These are phyloP conservation scores for Strigamia transsilvanica DNA, from an alignment of 2,888 invertebrate genomes.

Conservation along the genomic window DNA sequence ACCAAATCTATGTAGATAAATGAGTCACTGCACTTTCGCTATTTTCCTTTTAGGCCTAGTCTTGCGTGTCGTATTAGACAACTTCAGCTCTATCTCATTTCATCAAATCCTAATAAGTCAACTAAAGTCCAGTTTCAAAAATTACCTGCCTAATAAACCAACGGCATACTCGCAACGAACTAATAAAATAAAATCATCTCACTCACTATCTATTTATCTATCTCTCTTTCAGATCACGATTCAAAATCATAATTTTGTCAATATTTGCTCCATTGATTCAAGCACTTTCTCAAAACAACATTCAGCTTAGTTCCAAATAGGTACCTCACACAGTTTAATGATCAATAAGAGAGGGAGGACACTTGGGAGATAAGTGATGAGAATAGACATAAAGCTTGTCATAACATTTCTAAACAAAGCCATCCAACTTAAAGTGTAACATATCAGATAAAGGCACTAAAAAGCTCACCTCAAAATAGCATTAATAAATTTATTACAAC, in stretches of 20 bases:
- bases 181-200: neutral
- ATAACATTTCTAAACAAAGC: neutral
- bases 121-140: neutral
- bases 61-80: slow-evolving; percentile 3
- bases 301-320: neutral
- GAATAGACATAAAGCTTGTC: slow-evolving; percentile 24
- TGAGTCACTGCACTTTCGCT: slow-evolving; percentile 29
- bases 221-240: neutral
- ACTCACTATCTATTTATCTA: no score
- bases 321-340: slow-evolving; percentile 36
- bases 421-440: slow-evolving; percentile 5
- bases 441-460: neutral
- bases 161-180: neutral
- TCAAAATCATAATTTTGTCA: slow-evolving; percentile 11
- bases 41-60: neutral
- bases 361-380: slow-evolving; percentile 32
- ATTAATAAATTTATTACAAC: neutral
- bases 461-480: neutral
- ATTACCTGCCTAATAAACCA: neutral
- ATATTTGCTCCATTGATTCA: slow-evolving; percentile 20
- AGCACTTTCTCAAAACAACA: slow-evolving; percentile 11
- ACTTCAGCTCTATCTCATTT: neutral
- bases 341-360: slow-evolving; percentile 8
- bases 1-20: slow-evolving; percentile 42
- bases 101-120: neutral